Evolutionary conservation across 2,888 invertebrate species (phyloP).

Genomic region (Apamea monoglypha): DNA sequence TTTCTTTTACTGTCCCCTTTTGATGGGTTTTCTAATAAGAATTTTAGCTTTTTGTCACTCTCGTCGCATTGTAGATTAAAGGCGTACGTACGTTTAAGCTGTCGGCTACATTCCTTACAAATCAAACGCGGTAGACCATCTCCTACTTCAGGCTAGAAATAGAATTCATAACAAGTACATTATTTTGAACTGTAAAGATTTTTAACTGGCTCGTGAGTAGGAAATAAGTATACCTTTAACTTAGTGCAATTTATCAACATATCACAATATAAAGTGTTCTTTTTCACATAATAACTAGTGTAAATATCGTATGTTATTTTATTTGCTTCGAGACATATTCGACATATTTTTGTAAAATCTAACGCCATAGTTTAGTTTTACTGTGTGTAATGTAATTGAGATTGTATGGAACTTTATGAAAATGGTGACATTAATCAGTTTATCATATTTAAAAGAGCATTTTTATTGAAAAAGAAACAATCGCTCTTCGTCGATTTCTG

Average conservation of each 20-base stretch:
- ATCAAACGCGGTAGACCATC: conserved; percentile 84
- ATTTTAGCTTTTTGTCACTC: conserved; percentile 79
- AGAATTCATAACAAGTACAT: conserved; percentile 34
- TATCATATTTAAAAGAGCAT: conserved; percentile 17
- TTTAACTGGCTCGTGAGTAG: background rate
- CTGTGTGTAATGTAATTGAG: background rate
- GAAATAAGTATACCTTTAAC: conserved; percentile 77
- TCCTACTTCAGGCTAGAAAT: conserved; percentile 77
- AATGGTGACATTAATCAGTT: conserved; percentile 59
- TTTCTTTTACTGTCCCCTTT: conserved; percentile 30
- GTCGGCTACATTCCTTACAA: conserved; percentile 84
- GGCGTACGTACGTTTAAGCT: conserved; percentile 80
- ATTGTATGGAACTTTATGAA: conserved; percentile 6
- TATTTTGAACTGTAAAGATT: background rate
- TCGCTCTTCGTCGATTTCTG: conserved; percentile 22
- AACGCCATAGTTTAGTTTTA: conserved; percentile 64
- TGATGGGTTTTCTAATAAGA: conserved; percentile 64
- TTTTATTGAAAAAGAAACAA: conserved; percentile 9
- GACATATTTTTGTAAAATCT: conserved; percentile 83
- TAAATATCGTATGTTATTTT: conserved; percentile 82
- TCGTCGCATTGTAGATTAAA: conserved; percentile 83
- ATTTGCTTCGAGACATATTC: conserved; percentile 80
- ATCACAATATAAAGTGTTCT: conserved; percentile 80
- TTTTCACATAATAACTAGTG: conserved; percentile 80
- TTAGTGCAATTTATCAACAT: conserved; percentile 84